Evolutionary conservation across 2,113 vertebrate species (phyloP).

Genomic region (Petromus typicus): DNA sequence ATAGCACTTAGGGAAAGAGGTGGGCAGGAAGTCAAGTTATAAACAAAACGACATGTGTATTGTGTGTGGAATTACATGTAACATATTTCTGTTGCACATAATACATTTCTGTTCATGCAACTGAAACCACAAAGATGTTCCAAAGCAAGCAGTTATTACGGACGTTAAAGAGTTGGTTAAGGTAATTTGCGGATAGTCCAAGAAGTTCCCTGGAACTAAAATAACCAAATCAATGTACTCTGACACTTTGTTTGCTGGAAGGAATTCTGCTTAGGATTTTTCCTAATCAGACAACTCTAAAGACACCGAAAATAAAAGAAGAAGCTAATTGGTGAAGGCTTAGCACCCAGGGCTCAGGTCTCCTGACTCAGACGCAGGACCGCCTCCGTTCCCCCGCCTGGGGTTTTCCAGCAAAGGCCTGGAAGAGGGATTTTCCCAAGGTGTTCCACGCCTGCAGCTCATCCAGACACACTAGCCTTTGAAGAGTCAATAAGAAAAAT

Average conservation of each 20-base stretch:
- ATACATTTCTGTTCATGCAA: constrained; percentile 47
- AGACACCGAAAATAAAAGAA: neutral
- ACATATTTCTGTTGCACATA: neutral
- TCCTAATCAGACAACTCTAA: neutral
- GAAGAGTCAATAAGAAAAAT: neutral
- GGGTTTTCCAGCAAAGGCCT: constrained; percentile 28
- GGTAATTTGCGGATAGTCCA: neutral
- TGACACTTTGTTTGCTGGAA: neutral
- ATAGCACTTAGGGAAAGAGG: constrained; percentile 39
- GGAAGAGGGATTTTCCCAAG: constrained; percentile 32
- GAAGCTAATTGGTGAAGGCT: neutral
- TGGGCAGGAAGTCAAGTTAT: neutral
- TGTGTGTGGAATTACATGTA: constrained; percentile 55
- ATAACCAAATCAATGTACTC: neutral
- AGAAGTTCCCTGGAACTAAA: constrained; percentile 12
- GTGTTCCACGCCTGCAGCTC: neutral
- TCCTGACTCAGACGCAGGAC: neutral
- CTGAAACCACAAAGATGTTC: constrained; percentile 45
- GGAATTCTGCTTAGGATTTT: neutral
- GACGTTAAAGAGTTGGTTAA: neutral
- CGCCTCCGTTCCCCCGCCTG: neutral
- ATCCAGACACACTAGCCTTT: neutral
- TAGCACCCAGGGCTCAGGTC: neutral
- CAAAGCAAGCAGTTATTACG: neutral
- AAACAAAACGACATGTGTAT: neutral